Conservation (phyloP, 2,113 vertebrate genomes). For the Phoenicopterus ruber region DNA sequence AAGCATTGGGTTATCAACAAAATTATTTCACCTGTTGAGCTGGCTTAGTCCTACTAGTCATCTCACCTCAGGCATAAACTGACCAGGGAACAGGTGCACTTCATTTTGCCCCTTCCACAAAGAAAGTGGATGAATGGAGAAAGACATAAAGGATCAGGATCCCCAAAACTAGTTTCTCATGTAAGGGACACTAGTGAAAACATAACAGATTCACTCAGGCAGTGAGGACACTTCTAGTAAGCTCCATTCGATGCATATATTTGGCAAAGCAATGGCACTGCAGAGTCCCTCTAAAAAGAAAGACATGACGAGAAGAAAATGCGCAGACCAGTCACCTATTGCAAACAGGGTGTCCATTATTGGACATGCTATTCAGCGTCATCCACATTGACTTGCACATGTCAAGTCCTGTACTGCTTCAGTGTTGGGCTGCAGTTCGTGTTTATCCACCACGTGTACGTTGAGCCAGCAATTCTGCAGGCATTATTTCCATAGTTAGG, state of each 20-base stretch:
- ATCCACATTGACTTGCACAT: neutral
- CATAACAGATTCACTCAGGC: neutral
- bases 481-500: neutral
- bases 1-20: neutral
- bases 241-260: neutral
- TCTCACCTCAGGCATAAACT: neutral
- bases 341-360: neutral
- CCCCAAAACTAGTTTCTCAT: neutral
- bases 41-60: neutral
- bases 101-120: neutral
- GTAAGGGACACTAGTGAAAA: neutral
- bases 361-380: neutral
- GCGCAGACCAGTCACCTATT: neutral
- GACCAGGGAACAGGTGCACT: neutral
- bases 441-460: neutral
- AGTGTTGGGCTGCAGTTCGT: neutral
- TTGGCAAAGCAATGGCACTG: neutral
- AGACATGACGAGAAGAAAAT: neutral
- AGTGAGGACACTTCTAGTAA: neutral
- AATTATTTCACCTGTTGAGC: neutral
- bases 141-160: neutral
- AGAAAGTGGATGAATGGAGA: neutral
- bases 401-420: neutral
- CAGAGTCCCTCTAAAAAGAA: neutral
- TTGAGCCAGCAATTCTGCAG: neutral